Evolutionary conservation across 2,113 vertebrate species (phyloP).

Genomic region (Fulmarus glacialis): DNA sequence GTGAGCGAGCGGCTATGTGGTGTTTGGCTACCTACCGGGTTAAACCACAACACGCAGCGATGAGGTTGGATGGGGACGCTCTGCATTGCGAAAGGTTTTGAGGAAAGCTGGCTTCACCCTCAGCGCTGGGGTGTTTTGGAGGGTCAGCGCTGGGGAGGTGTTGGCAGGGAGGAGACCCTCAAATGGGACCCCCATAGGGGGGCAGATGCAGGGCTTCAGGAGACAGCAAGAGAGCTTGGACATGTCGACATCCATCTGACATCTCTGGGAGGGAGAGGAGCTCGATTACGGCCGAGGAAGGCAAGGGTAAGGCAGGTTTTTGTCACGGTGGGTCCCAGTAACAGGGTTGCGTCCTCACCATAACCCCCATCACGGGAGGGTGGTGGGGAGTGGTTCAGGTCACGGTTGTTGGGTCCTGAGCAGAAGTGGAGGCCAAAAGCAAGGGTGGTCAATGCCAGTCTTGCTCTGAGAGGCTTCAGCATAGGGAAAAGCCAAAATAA

Average conservation of each 20-base stretch:
- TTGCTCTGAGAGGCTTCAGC: background rate
- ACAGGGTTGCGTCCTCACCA: background rate
- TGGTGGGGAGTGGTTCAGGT: background rate
- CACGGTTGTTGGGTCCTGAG: background rate
- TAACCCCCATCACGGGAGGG: background rate
- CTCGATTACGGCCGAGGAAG: background rate
- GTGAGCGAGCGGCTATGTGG: too few species aligned
- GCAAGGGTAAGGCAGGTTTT: background rate
- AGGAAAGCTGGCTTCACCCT: background rate
- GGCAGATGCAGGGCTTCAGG: background rate
- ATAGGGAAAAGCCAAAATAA: background rate
- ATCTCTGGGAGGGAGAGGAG: background rate
- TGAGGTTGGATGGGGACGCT: background rate
- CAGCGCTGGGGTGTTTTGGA: background rate
- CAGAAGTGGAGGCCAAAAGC: background rate
- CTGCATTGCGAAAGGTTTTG: background rate
- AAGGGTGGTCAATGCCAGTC: background rate
- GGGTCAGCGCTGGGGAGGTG: background rate
- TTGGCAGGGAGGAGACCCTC: background rate
- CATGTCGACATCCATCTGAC: too few species aligned
- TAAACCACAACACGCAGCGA: too few species aligned
- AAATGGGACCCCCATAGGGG: fast-evolving
- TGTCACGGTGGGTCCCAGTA: background rate
- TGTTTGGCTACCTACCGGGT: too few species aligned
- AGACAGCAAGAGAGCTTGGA: background rate